A percentile compares a stretch with the other conserved stretches of the same genome.
Conservation (phyloP, 2,888 invertebrate species). For the Podotricha telesiphe region DNA sequence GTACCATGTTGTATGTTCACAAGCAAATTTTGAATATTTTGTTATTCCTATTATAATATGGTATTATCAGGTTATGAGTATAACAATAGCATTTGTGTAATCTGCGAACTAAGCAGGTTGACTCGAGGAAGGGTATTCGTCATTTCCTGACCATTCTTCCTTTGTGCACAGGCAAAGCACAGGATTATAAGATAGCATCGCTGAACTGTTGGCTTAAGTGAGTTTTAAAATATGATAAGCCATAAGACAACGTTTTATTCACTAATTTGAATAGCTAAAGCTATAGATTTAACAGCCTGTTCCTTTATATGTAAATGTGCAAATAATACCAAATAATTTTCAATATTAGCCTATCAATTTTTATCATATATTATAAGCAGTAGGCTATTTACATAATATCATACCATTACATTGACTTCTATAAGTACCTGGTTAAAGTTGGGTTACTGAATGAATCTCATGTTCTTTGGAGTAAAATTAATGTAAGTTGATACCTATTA, state of each 20-base stretch:
- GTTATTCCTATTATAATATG: conserved; percentile 38
- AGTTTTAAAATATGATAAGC: conserved; percentile 17
- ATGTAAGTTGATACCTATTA: too few species aligned
- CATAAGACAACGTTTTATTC: conserved; percentile 9
- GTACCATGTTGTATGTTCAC: neutral
- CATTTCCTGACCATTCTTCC: conserved; percentile 69
- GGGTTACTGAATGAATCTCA: too few species aligned
- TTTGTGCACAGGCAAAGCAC: conserved; percentile 53
- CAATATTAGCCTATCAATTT: neutral
- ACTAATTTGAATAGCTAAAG: conserved; percentile 16
- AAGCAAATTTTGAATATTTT: neutral
- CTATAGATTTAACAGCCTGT: conserved; percentile 12
- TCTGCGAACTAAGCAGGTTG: conserved; percentile 62
- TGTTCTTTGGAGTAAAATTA: too few species aligned
- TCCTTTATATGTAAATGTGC: neutral
- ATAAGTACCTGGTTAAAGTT: too few species aligned
- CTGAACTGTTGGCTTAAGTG: conserved; percentile 43
- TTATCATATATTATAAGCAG: neutral
- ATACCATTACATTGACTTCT: too few species aligned
- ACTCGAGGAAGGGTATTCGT: conserved; percentile 58
- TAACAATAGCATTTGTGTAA: conserved; percentile 63
- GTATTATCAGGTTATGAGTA: conserved; percentile 59
- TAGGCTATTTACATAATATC: too few species aligned
- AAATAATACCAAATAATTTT: neutral
- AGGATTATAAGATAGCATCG: conserved; percentile 64